These are phyloP conservation scores for Dermatemys mawii DNA, from an alignment of 2,113 vertebrate genomes.

Conservation along the genomic window DNA sequence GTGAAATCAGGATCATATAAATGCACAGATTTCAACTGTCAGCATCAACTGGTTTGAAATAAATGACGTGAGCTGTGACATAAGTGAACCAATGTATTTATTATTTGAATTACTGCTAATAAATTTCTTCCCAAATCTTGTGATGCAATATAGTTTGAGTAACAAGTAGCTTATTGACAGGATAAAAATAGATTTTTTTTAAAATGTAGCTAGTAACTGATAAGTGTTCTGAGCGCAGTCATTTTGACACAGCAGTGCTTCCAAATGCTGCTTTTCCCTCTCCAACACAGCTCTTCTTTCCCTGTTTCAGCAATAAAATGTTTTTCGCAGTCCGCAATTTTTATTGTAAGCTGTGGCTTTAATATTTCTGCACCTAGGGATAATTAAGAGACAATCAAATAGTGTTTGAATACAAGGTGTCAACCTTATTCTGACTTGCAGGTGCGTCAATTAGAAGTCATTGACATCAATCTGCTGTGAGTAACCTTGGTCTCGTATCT, in stretches of 20 bases:
- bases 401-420: constrained; percentile 38
- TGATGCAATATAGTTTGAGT: accelerated
- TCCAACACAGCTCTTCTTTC: background rate
- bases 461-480: constrained; percentile 24
- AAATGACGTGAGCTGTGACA: background rate
- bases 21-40: background rate
- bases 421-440: background rate
- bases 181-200: background rate
- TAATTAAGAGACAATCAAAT: constrained; percentile 34
- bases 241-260: constrained; percentile 10
- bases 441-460: constrained; percentile 13
- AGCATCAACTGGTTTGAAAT: constrained; percentile 37
- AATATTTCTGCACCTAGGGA: constrained; percentile 35
- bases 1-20: constrained; percentile 5
- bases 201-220: background rate
- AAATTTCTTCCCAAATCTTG: background rate
- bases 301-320: background rate
- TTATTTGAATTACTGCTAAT: background rate
- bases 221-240: background rate
- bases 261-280: background rate
- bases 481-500: constrained; percentile 16
- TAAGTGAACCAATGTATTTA: accelerated
- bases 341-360: constrained; percentile 37
- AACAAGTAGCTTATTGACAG: background rate
- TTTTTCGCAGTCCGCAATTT: background rate